These are phyloP conservation scores for Lathronympha strigana DNA, from an alignment of 2,888 invertebrate species.

Conservation along the genomic window DNA sequence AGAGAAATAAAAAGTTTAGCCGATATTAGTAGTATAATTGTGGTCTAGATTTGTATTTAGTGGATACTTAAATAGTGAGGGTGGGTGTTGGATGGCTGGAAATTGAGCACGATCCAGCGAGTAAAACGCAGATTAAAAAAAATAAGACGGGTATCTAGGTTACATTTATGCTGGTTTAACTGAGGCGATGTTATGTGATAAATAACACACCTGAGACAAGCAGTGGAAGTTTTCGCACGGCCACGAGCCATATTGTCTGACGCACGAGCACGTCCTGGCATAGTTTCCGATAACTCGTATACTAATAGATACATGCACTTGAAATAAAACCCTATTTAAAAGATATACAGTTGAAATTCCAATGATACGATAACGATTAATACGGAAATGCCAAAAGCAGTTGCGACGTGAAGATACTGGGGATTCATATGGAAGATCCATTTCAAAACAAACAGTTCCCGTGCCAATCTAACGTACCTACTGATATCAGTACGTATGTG, in stretches of 20 bases:
- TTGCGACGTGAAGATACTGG: not conserved
- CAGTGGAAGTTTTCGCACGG: constrained; percentile 59
- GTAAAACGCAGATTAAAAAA: not conserved
- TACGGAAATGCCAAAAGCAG: not conserved
- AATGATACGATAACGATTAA: not conserved
- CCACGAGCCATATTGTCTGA: constrained; percentile 52
- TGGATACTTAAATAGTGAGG: no score
- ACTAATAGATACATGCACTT: not conserved
- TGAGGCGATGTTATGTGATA: not conserved
- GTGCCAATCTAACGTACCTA: not conserved
- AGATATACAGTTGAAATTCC: not conserved
- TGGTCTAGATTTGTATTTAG: no score
- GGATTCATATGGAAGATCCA: constrained; percentile 9
- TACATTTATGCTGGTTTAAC: not conserved
- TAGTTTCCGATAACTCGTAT: not conserved
- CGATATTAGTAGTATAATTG: no score
- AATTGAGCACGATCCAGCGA: no score
- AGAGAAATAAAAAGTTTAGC: no score
- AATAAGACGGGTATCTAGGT: not conserved
- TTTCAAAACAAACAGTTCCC: constrained; percentile 32
- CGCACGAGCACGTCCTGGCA: constrained; percentile 46
- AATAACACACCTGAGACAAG: not conserved
- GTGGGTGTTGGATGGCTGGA: no score
- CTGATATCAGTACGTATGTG: no score
- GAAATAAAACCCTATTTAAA: not conserved